phyloP scores from a whole-genome alignment of 2,113 vertebrate genomes.

The Phylloscopus trochiloides region DNA sequence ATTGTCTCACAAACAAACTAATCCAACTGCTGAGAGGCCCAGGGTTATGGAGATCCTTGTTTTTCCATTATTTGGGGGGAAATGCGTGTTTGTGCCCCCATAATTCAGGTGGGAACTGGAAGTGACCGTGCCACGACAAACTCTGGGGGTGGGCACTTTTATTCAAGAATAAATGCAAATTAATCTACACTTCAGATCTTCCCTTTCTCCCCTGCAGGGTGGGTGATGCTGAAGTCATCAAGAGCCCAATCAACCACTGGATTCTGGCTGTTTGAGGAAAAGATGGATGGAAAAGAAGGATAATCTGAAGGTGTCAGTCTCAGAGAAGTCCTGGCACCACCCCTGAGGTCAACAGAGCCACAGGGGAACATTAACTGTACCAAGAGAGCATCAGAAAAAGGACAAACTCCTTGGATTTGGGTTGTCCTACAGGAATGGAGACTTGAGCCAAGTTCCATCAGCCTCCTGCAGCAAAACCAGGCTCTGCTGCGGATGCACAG shows the following conservation, averaged over 20 bases:
- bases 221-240: neutral
- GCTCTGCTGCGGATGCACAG: neutral
- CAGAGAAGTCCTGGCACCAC: neutral
- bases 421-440: neutral
- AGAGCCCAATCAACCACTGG: rapidly evolving
- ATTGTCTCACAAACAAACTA: neutral
- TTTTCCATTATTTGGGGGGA: neutral
- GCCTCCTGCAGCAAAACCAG: neutral
- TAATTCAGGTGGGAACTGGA: neutral
- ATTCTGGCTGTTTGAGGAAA: neutral
- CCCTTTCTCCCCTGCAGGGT: rapidly evolving
- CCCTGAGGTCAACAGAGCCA: neutral
- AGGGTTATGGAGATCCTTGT: neutral
- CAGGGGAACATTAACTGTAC: rapidly evolving
- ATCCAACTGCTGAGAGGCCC: neutral
- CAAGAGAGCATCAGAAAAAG: neutral
- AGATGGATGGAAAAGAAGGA: neutral
- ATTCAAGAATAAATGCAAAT: neutral
- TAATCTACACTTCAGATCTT: neutral
- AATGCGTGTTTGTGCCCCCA: rapidly evolving
- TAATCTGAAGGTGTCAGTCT: neutral
- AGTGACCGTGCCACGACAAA: neutral
- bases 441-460: neutral
- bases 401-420: neutral
- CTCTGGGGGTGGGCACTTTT: rapidly evolving